Conservation (phyloP, 1,140 invertebrate species). For the Drepana arcuata region DNA sequence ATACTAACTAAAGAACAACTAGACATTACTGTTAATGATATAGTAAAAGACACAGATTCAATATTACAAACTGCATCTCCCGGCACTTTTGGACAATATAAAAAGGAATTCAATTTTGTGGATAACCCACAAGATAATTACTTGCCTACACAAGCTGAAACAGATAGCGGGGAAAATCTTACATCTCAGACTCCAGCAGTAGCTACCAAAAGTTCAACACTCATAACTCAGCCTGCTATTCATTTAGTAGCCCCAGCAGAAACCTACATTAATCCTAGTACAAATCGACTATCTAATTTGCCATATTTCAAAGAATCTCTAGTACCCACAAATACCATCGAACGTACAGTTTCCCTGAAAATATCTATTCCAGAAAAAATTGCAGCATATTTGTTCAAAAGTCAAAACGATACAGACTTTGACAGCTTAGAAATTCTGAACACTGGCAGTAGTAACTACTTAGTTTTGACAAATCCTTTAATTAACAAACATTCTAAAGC, state of each 20-base stretch:
- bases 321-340: conserved; percentile 40
- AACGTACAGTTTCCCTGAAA: conserved; percentile 59
- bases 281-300: conserved; percentile 38
- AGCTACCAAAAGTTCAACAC: conserved; percentile 26
- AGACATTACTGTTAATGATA: conserved; percentile 45
- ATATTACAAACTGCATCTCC: conserved; percentile 27
- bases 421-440: conserved; percentile 56
- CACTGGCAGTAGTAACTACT: conserved; percentile 51
- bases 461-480: conserved; percentile 45
- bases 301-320: conserved; percentile 44
- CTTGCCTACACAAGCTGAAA: conserved; percentile 19
- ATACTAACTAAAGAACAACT: conserved; percentile 52
- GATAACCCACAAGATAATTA: conserved; percentile 28
- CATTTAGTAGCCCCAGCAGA: conserved; percentile 44
- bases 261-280: conserved; percentile 17
- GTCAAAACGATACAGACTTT: conserved; percentile 22
- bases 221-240: conserved; percentile 30
- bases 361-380: conserved; percentile 58
- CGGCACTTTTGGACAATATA: conserved; percentile 24
- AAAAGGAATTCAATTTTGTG: conserved; percentile 20
- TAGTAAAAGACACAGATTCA: conserved; percentile 47
- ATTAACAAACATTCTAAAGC: conserved; percentile 15
- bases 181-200: conserved; percentile 19
- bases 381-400: conserved; percentile 48
- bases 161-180: conserved; percentile 37